Evolutionary conservation across 1,140 invertebrate species (phyloP).

Genomic region (Tetramorium parvispinum): DNA sequence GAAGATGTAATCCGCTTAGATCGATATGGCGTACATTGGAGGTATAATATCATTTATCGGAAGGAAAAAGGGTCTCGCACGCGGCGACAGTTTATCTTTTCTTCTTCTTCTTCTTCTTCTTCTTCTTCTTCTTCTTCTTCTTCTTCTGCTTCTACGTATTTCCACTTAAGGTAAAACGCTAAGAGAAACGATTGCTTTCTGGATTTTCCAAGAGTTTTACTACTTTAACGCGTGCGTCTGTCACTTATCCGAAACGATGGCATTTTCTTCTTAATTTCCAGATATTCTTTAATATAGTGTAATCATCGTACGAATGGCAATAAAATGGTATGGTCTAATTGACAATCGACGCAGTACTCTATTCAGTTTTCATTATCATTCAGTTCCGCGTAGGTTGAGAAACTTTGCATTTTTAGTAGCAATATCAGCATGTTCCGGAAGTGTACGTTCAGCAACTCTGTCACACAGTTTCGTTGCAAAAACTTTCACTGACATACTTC

Average conservation of each 20-base stretch:
- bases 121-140: conserved; percentile 11
- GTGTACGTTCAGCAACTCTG: conserved; percentile 17
- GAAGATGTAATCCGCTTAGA: conserved; percentile 68
- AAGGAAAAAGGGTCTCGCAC: background rate
- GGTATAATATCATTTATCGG: background rate
- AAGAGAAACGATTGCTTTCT: conserved; percentile 38
- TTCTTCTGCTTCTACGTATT: conserved; percentile 30
- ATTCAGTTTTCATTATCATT: conserved; percentile 20
- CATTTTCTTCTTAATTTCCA: conserved; percentile 36
- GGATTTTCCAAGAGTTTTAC: conserved; percentile 30
- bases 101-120: background rate
- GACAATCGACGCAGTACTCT: background rate
- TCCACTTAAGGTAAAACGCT: conserved; percentile 11
- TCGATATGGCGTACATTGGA: conserved; percentile 26
- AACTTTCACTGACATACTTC: conserved; percentile 28
- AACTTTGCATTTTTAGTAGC: conserved; percentile 37
- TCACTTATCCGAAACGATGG: conserved; percentile 1
- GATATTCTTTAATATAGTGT: background rate
- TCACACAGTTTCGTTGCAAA: conserved; percentile 37
- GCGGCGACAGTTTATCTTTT: conserved; percentile 21
- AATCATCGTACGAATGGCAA: background rate
- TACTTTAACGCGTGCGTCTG: conserved; percentile 32
- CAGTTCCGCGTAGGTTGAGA: background rate
- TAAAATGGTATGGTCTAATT: background rate
- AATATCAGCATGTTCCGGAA: conserved; percentile 31